A percentile compares a stretch with the other conserved stretches of the same genome.
Conservation (phyloP, 1,140 invertebrate species). For the Mizuhopecten yessoensis region DNA sequence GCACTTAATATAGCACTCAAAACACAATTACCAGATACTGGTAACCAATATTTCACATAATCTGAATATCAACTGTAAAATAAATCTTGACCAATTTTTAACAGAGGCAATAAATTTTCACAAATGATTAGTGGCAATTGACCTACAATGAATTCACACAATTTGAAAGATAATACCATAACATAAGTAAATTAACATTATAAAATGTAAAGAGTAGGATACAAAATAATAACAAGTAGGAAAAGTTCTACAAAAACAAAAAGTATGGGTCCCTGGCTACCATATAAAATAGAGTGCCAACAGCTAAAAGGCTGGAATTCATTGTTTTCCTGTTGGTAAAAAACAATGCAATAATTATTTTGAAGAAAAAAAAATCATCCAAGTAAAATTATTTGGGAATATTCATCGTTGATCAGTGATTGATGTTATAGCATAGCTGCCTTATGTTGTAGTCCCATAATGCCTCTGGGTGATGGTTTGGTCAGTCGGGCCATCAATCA, state of each 20-base stretch:
- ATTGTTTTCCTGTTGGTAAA: background rate
- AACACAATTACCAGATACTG: background rate
- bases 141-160: background rate
- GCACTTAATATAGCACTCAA: background rate
- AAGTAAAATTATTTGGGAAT: background rate
- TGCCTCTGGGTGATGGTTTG: conserved; percentile 14
- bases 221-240: background rate
- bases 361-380: background rate
- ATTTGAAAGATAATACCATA: background rate
- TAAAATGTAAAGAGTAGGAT: conserved; percentile 5
- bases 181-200: background rate
- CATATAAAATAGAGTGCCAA: background rate
- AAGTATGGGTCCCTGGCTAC: background rate
- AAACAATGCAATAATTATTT: background rate
- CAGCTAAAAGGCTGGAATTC: conserved; percentile 5
- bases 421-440: conserved; percentile 8
- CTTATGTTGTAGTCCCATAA: background rate
- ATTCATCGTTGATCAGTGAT: background rate
- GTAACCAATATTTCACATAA: background rate
- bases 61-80: background rate
- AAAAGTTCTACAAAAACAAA: conserved; percentile 1
- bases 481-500: background rate
- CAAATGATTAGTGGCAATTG: background rate
- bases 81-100: background rate
- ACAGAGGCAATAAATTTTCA: background rate